Evolutionary conservation across 2,888 invertebrate species (phyloP).

Genomic region (Euplagia quadripunctaria): DNA sequence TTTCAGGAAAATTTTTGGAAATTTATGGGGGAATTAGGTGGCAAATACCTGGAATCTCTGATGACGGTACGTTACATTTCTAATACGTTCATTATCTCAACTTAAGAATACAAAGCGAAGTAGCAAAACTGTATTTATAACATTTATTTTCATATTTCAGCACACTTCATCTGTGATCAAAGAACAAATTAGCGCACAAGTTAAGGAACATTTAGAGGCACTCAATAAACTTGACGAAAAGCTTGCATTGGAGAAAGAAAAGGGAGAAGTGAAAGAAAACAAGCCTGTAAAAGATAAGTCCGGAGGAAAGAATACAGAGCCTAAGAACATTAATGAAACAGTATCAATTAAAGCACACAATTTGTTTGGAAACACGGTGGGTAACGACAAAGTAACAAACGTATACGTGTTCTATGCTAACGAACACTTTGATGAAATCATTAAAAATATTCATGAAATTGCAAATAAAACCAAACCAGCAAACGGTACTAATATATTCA

Average conservation of each 20-base stretch:
- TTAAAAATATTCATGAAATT: constrained; percentile 46
- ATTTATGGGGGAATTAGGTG: constrained; percentile 59
- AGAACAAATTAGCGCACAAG: constrained; percentile 56
- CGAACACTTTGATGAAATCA: constrained; percentile 40
- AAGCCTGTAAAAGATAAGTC: constrained; percentile 15
- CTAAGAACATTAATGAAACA: constrained; percentile 22
- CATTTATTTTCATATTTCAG: constrained; percentile 44
- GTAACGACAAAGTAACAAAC: constrained; percentile 69
- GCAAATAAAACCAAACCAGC: constrained; percentile 29
- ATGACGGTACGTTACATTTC: constrained; percentile 50
- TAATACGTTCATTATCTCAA: not conserved
- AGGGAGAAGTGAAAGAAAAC: constrained; percentile 15
- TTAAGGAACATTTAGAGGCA: constrained; percentile 29
- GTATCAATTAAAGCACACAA: constrained; percentile 53
- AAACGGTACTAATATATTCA: constrained; percentile 42
- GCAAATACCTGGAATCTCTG: constrained; percentile 55
- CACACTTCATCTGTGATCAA: constrained; percentile 51
- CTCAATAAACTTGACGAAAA: constrained; percentile 9
- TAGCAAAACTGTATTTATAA: not conserved
- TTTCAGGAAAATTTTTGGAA: constrained; percentile 64
- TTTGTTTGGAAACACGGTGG: constrained; percentile 64
- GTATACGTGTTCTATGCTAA: constrained; percentile 67
- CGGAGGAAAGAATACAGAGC: constrained; percentile 8
- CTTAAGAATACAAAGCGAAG: not conserved
- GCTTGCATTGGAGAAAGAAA: not conserved